These are phyloP conservation scores for Palythoa caribaeorum DNA, from an alignment of 92 coral and sea anemone species.

Conservation along the genomic window DNA sequence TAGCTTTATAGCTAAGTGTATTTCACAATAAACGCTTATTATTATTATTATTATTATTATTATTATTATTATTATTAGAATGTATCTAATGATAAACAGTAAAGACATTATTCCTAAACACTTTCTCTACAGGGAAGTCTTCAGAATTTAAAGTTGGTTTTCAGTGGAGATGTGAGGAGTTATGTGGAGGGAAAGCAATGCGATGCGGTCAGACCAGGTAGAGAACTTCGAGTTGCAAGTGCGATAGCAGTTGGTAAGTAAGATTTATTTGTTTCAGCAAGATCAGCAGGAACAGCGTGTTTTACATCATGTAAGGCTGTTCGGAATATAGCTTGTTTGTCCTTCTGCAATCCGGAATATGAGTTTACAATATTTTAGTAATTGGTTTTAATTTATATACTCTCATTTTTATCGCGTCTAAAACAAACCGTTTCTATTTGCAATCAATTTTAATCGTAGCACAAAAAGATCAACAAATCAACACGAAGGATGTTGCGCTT, in stretches of 20 bases:
- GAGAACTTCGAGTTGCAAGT: neutral
- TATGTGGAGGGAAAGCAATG: constrained; percentile 60
- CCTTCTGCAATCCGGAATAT: too few species aligned
- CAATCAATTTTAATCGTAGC: neutral
- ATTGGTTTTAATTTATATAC: too few species aligned
- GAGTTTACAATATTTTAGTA: too few species aligned
- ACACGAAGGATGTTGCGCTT: neutral
- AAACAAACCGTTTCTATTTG: neutral
- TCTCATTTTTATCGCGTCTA: neutral
- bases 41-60: too few species aligned
- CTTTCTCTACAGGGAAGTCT: constrained; percentile 79
- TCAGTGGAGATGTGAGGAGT: constrained; percentile 59
- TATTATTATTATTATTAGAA: too few species aligned
- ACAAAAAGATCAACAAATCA: neutral
- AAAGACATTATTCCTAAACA: neutral
- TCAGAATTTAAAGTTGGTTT: constrained; percentile 83
- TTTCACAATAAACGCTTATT: too few species aligned
- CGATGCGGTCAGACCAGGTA: neutral
- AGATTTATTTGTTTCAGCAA: neutral
- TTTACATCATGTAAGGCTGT: neutral
- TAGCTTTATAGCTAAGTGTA: too few species aligned
- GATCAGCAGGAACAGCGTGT: neutral
- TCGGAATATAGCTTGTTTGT: neutral
- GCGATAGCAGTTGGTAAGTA: constrained; percentile 15
- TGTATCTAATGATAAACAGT: neutral